Base-by-base conservation (phyloP, 1,140 invertebrate genomes). In the Zaprionus ornatus region DNA sequence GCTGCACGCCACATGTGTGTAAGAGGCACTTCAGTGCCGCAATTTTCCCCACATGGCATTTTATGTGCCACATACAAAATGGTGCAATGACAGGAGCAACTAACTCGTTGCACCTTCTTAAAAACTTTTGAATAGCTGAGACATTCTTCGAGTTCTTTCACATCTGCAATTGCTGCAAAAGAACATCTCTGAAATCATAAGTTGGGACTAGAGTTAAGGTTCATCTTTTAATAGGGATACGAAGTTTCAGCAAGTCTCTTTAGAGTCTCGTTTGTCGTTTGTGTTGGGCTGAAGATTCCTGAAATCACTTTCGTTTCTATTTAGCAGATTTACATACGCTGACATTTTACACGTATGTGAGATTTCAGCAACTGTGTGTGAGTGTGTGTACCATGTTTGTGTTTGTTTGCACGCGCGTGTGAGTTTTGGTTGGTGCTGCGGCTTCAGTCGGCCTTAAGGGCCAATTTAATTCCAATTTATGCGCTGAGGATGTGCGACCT, bases 381-480 rank as follows among this genome's bases (percentile, higher is more conserved):
- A 6, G n/a, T 32, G 17, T 15, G 21, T 13, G 45, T 55, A 5
- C 32, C 15, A 57, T 60, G 52, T 29, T 15, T 59, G 45, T 45
- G 21, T 17, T 29, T 52, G 29, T 57, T 2, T 54, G 29, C 52
- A 23, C 54, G 9, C 10, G 19, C 13, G 21, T 21, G 23, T 45
- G 54, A 54, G 32, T 59, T 25, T 9, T 45, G 42, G 10, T 37
- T 21, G 17, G 12, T 1, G 60, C 45, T 63, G 75, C 64, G 73
- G 81, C 68, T 83, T 83, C 68, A 27, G 60, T 29, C 17, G 61
- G 67, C 79, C 82, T 80, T 52, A 80, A 87, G 84, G 73, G 69
- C 69, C 83, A 88, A 87, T 88, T 83, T 75, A 88, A 87, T 88
- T 63, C 63, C 83, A 86, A 82, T 88, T 88, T 88, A 67, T 63